Conservation (phyloP, 2,888 invertebrate genomes). For the Perizoma affinitatum region DNA sequence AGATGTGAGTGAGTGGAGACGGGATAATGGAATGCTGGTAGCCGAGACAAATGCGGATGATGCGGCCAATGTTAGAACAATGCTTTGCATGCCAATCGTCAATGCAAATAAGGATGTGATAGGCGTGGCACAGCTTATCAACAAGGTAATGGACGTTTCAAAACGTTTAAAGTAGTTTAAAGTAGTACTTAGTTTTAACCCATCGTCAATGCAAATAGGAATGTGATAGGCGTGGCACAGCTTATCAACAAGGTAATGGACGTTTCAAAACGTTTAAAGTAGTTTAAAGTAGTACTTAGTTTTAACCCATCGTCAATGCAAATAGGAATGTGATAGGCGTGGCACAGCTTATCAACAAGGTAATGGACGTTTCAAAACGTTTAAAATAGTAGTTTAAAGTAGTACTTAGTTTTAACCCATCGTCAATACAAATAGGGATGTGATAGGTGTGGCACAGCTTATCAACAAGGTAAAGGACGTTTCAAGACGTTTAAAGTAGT, state of each 20-base stretch:
- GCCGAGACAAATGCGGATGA: constrained; percentile 73
- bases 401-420: too few relatives aligned
- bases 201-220: constrained; percentile 94
- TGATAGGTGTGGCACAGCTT: constrained; percentile 96
- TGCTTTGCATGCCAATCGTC: constrained; percentile 96
- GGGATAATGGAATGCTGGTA: constrained; percentile 85
- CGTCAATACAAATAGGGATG: constrained; percentile 93
- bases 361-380: constrained; percentile 46
- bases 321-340: constrained; percentile 95
- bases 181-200: too few relatives aligned
- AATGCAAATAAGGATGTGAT: constrained; percentile 95
- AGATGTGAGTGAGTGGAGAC: constrained; percentile 92
- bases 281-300: constrained; percentile 67
- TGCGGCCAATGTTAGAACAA: constrained; percentile 89
- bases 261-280: too few relatives aligned
- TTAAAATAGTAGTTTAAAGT: constrained; percentile 54
- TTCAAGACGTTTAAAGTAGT: too few relatives aligned
- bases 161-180: too few relatives aligned
- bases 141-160: constrained; percentile 85
- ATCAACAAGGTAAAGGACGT: constrained; percentile 90
- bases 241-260: constrained; percentile 92
- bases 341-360: constrained; percentile 96
- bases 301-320: constrained; percentile 96
- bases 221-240: constrained; percentile 95
- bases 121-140: constrained; percentile 96